Base-by-base conservation (phyloP, 2,113 vertebrate genomes). In the Corynorhinus townsendii region DNA sequence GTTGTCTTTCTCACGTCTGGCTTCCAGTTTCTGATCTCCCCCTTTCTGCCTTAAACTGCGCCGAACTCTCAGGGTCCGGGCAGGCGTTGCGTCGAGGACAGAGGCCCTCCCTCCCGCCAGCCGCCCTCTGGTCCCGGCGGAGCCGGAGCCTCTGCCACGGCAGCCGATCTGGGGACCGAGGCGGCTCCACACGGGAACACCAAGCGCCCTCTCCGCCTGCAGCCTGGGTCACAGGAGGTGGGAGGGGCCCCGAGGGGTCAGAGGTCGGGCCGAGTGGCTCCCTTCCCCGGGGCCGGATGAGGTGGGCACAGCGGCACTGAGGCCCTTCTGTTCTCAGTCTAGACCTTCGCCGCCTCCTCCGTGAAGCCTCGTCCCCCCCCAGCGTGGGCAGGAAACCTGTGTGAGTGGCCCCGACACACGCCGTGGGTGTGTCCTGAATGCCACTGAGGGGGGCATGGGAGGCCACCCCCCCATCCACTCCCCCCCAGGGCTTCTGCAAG, bases 61-160 rank as follows among this genome's bases (percentile, higher is more conserved):
- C 43, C 71, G 83, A 73, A 64, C 22, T 40, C 19, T 35, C 47
- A 16, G 10, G 26, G 30, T 33, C 56, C 45, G 56, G 43, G 54
- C 49, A 71, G 75, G 33, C 10, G 7, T 19, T 2, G 28, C 54
- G 40, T 5, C 40, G 54, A 24, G 4, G 6, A 28, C 2, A 30
- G 28, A 11, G 7, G 16, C 19, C 69, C 38, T 45, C 20, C 54
- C 10, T 52, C 81, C 47, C 2, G 2, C 43, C 38, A 35, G 30
- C 35, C n/a, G 2, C 16, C 16, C 77, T 19, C 30, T 45, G 26
- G 80, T 62, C 20, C 40, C 22, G 24, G 20, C 33, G 47, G 56
- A 66, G 68, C 20, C 2, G 1, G 5, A 38, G 14, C 43, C n/a
- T 73, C 7, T 12, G 12, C 40, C 75, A n/a, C 0, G 4, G n/a